Base-by-base conservation (phyloP, 1,140 invertebrate genomes). In the Atta cephalotes region DNA sequence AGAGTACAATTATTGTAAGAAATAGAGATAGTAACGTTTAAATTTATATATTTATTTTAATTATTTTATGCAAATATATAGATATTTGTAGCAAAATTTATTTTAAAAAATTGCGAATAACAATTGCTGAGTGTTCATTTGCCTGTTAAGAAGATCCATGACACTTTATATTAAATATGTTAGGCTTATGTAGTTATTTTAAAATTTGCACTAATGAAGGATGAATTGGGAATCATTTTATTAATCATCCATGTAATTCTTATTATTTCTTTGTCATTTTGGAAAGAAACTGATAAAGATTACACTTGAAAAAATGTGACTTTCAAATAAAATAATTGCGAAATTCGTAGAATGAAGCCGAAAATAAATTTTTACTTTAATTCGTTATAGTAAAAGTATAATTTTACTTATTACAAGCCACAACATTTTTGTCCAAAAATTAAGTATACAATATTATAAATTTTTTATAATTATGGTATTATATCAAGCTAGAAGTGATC, bases 91-190 rank as follows among this genome's bases (percentile, higher is more conserved):
- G 45, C 72, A 21, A 74, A 5, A 14, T 25, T 70, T 49, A 0
- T 49, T 51, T 9, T 25, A 5, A 45, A 58, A 25, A 76, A 31
- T 10, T 60, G 21, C 12, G 25, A 70, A 51, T 51, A 49, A 39
- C 3, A 51, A 45, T 68, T 68, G 65, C 10, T 35, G 2, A 31
- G 10, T 12, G 31, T 60, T 12, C 0, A 45, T 14, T 12, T 10
- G 2, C 12, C 5, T 45, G 31, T 74, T 16, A 12, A 58, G 7
- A 14, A 21, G 35, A 60, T 76, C 7, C 31, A n/a, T 16, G 53
- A 76, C n/a, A 62, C 21, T 77, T 77, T 77, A 39, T n/a, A 39
- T 60, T 60, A 77, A 77, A 77, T 77, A 18, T 18, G 6, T 39
- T 25, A 2, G 12, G 3, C 0, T 51, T 51, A 4, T 51, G 14